phyloP scores from a whole-genome alignment of 2,888 invertebrate genomes.

The Portevinia maculata region DNA sequence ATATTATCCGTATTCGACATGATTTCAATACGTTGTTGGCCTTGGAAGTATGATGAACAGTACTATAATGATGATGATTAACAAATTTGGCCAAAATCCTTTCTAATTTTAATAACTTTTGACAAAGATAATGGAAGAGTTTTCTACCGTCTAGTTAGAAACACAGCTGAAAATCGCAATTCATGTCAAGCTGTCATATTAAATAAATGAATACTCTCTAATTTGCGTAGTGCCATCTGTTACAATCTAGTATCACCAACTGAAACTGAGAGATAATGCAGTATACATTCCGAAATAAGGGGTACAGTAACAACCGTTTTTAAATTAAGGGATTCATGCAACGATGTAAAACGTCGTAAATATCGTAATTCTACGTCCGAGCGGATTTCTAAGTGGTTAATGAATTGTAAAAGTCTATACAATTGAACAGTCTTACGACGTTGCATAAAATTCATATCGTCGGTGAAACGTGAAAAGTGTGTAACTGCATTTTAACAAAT shows the following conservation, averaged over 20 bases:
- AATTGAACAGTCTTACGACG: too few relatives aligned
- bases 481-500: too few relatives aligned
- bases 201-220: neutral
- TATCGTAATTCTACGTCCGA: too few relatives aligned
- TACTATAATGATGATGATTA: neutral
- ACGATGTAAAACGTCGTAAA: too few relatives aligned
- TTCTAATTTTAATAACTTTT: neutral
- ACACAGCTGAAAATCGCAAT: slow-evolving; percentile 47
- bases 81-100: slow-evolving; percentile 1
- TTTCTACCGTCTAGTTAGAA: slow-evolving; percentile 2
- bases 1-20: slow-evolving; percentile 35
- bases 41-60: neutral
- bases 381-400: too few relatives aligned
- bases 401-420: too few relatives aligned
- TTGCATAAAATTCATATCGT: too few relatives aligned
- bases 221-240: neutral
- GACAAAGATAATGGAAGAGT: neutral
- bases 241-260: neutral
- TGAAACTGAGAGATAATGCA: neutral
- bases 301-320: neutral
- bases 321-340: too few relatives aligned
- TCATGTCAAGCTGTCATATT: slow-evolving; percentile 43
- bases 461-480: too few relatives aligned
- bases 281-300: neutral
- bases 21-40: neutral